phyloP scores from a whole-genome alignment of 2,797 vertebrate genomes.

The Enteromius argenteus region DNA sequence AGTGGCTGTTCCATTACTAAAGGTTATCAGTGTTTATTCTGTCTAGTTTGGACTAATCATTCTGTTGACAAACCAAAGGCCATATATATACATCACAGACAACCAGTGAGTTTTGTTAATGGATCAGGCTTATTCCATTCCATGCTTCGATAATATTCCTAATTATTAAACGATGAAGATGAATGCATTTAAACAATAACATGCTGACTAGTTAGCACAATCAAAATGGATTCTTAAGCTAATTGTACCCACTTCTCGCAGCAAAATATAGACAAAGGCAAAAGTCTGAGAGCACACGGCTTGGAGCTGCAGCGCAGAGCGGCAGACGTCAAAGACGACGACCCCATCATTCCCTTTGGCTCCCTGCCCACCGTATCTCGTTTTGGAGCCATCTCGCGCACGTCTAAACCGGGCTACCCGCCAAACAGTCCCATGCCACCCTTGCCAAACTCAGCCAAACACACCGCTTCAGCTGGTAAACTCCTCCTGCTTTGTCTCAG shows the following conservation, averaged over 20 bases:
- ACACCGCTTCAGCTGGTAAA: constrained; percentile 69
- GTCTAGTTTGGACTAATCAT: constrained; percentile 24
- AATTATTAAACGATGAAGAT: background rate
- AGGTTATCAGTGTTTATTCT: constrained; percentile 54
- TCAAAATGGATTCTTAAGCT: background rate
- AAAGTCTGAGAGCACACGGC: constrained; percentile 87
- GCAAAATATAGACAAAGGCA: constrained; percentile 87
- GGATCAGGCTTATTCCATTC: background rate
- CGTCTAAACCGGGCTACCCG: constrained; percentile 94
- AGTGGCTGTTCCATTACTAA: constrained; percentile 31
- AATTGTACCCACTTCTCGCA: background rate
- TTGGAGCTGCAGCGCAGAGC: constrained; percentile 90
- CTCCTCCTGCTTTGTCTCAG: background rate
- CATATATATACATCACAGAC: background rate
- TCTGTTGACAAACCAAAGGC: constrained; percentile 50
- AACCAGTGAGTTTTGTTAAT: background rate
- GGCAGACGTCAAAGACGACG: constrained; percentile 91
- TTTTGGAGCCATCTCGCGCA: constrained; percentile 97
- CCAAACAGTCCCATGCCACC: constrained; percentile 88
- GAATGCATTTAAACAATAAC: background rate
- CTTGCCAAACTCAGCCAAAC: constrained; percentile 80
- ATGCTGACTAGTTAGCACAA: background rate
- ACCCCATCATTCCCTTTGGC: constrained; percentile 98
- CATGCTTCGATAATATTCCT: background rate
- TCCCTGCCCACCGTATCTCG: constrained; percentile 95